Evolutionary conservation across 1,140 invertebrate species (phyloP), one percentile per base, ranked within the genome.

Genomic region (Drosophila pachea): DNA sequence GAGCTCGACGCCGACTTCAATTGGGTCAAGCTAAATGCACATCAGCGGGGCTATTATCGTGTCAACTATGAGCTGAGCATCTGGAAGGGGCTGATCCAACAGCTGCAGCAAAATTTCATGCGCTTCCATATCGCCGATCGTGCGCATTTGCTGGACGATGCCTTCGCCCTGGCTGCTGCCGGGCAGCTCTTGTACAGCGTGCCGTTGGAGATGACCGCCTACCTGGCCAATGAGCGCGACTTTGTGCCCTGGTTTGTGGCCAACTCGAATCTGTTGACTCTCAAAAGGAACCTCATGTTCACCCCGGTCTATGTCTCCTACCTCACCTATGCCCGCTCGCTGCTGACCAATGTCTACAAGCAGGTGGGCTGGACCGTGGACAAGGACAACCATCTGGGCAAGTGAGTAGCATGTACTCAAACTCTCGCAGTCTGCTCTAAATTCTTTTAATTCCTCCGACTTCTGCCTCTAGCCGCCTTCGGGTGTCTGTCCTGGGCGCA

Each of bases 11-110:
- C 14, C 12, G 42, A 69, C 32, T 90, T 91, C 0, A 90, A 90
- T 12, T 97, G 95, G 94, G 89, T 97, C 2, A 98, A 98, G 90
- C 92, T 98, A 48, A 98, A 98, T 84, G 91, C 92, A 12, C 92
- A 94, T 55, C 95, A 97, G 90, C 90, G 94, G 14, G 97, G 96
- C 0, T 98, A 94, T 83, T 98, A 97, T 87, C 91, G 96, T 35
- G 95, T 98, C 0, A 97, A 97, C 87, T 98, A 98, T 77, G 89
- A 92, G 1, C 12, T 83, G 2, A 78, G 89, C 0, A 91, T 93
- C 65, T 97, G 96, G 96, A 68, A 91, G 4, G 89, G 84, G 4
- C 89, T 97, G 6, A 91, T 90, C n/a, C 76, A 92, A 0, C 84
- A 92, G 55, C 87, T 96, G 7, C 78, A 36, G 0, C 50, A 12